These are phyloP conservation scores for Bombus ignitus DNA, from an alignment of 1,140 invertebrate species.

Conservation along the genomic window DNA sequence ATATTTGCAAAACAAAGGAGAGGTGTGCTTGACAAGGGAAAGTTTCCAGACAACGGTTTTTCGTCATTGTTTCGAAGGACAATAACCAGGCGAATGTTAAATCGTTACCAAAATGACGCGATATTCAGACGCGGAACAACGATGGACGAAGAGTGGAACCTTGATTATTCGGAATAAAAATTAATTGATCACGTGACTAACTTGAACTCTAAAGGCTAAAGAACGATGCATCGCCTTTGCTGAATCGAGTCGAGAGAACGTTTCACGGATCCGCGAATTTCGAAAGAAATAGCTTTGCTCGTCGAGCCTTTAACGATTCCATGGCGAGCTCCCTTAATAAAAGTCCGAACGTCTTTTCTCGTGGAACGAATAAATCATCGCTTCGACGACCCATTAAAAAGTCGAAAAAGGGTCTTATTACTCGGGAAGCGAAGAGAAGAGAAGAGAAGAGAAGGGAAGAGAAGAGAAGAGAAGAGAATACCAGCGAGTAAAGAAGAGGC, in stretches of 20 bases:
- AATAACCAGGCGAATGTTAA: background rate
- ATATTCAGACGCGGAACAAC: background rate
- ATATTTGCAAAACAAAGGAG: background rate
- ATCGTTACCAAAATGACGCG: background rate
- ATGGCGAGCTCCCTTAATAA: conserved; percentile 37
- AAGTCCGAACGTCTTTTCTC: conserved; percentile 16
- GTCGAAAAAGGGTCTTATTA: conserved; percentile 43
- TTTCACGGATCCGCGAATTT: background rate
- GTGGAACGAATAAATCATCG: conserved; percentile 51
- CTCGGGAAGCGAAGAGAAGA: background rate
- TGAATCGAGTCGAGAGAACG: background rate
- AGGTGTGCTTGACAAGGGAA: background rate
- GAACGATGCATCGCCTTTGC: background rate
- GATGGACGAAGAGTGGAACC: background rate
- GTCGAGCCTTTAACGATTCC: background rate
- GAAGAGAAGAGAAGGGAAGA: no score
- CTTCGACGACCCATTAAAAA: conserved; percentile 52
- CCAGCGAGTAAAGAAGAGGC: background rate
- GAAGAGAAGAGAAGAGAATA: background rate
- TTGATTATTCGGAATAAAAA: background rate
- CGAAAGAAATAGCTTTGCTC: conserved; percentile 7
- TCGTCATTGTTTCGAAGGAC: background rate
- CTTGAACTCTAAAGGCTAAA: background rate
- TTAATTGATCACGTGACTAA: conserved; percentile 1
- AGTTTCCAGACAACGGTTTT: no score